Evolutionary conservation across 2,797 vertebrate species (phyloP).

Genomic region (Otolemur crassicaudatus): DNA sequence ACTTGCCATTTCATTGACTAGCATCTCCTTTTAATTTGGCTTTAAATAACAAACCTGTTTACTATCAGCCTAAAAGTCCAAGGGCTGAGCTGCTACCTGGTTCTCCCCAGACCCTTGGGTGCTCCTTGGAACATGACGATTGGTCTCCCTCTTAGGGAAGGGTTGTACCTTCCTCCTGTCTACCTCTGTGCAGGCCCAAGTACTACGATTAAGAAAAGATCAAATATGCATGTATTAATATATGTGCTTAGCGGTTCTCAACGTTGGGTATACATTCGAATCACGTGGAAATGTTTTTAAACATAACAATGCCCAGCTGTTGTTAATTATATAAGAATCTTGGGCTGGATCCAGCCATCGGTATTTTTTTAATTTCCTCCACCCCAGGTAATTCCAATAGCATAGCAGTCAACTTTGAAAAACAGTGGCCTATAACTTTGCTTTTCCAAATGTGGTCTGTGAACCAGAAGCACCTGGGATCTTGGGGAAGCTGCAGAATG

Average conservation of each 20-base stretch:
- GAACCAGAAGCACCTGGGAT: not conserved
- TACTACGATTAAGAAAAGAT: not conserved
- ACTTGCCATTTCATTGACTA: not conserved
- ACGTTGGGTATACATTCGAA: not conserved
- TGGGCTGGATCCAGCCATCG: not conserved
- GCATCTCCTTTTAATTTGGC: not conserved
- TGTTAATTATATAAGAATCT: constrained; percentile 25
- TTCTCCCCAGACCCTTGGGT: not conserved
- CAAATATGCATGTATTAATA: not conserved
- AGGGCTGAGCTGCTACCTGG: not conserved
- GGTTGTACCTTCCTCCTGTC: not conserved
- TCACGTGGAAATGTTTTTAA: not conserved
- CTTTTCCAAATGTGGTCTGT: not conserved
- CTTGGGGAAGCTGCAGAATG: not conserved
- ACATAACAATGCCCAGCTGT: not conserved
- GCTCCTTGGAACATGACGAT: not conserved
- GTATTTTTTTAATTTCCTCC: not conserved
- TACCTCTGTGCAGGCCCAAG: not conserved
- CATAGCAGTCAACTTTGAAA: not conserved
- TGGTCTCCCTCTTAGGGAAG: not conserved
- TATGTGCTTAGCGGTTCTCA: not conserved
- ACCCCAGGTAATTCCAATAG: not conserved
- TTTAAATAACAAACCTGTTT: not conserved
- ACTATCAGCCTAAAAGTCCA: not conserved
- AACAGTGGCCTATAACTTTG: not conserved